A percentile compares a stretch with the other conserved stretches of the same genome.
phyloP scores from a whole-genome alignment of 2,113 vertebrate species.

The Urocolius indicus region DNA sequence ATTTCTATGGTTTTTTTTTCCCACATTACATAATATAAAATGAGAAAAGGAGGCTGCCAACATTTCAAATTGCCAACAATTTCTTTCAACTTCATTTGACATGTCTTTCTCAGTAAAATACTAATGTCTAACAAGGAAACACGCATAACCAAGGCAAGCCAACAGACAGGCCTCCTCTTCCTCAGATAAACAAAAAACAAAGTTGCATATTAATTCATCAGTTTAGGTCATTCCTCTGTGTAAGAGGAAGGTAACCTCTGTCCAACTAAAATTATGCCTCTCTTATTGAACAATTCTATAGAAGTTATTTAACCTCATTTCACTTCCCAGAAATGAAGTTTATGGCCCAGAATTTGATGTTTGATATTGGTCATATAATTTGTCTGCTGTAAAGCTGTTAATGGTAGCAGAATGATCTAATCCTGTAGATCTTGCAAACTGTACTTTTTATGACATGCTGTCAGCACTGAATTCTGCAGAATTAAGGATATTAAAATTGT shows the following conservation, averaged over 20 bases:
- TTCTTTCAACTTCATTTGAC: not conserved
- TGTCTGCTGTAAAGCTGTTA: conserved; percentile 17
- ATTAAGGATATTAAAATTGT: not conserved
- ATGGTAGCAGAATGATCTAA: conserved; percentile 10
- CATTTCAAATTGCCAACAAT: not conserved
- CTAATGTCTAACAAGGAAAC: not conserved
- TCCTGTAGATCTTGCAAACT: not conserved
- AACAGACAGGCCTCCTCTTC: not conserved
- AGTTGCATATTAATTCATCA: not conserved
- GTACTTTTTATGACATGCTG: conserved; percentile 1
- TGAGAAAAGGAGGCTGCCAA: not conserved
- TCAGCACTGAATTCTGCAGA: not conserved
- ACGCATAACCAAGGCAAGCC: not conserved
- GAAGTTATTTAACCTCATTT: conserved; percentile 20
- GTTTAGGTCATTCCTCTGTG: not conserved
- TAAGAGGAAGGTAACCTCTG: not conserved
- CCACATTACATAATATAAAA: not conserved
- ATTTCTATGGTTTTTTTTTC: not conserved
- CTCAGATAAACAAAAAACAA: not conserved
- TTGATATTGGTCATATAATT: conserved; percentile 14
- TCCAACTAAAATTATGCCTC: not conserved
- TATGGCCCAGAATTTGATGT: not conserved
- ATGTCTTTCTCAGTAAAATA: not conserved
- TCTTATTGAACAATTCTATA: not conserved
- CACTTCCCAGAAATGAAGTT: conserved; percentile 9